Evolutionary conservation across 2,888 invertebrate genomes (phyloP).

Genomic region (Aphodius granarius): DNA sequence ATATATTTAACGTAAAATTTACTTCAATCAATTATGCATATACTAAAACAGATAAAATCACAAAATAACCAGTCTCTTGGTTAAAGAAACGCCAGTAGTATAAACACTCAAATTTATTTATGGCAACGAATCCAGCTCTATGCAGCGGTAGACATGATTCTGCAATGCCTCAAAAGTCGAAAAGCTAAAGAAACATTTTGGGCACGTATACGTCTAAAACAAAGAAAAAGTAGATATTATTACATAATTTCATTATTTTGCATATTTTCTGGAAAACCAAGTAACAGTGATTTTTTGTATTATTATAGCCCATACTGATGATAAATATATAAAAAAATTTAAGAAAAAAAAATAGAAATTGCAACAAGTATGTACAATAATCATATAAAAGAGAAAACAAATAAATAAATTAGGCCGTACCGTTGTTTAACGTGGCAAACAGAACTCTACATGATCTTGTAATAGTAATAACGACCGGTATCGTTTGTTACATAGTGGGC

Average conservation of each 20-base stretch:
- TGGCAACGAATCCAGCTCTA: slow-evolving; percentile 34
- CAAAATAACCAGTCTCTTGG: not conserved
- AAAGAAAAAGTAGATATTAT: slow-evolving; percentile 9
- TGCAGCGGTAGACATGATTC: slow-evolving; percentile 41
- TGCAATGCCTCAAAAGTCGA: slow-evolving; percentile 36
- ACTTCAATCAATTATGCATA: not conserved
- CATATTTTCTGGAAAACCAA: too few species aligned
- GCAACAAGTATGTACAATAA: too few species aligned
- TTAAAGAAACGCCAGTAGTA: not conserved
- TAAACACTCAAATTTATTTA: not conserved
- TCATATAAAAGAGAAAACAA: not conserved
- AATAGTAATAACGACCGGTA: slow-evolving; percentile 58
- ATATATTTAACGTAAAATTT: not conserved
- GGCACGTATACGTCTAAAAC: slow-evolving; percentile 30
- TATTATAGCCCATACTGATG: too few species aligned
- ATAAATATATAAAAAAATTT: not conserved
- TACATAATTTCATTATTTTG: too few species aligned
- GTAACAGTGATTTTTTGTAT: too few species aligned
- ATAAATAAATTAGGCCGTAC: slow-evolving; percentile 10
- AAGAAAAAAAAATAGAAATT: not conserved
- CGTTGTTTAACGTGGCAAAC: slow-evolving; percentile 19
- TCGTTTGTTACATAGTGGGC: slow-evolving; percentile 61
- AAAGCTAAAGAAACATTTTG: slow-evolving; percentile 38
- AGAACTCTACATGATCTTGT: slow-evolving; percentile 60
- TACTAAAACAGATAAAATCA: not conserved